Base-by-base conservation (phyloP, 2,888 invertebrate species). In the Scrobipalpa atriplicella region DNA sequence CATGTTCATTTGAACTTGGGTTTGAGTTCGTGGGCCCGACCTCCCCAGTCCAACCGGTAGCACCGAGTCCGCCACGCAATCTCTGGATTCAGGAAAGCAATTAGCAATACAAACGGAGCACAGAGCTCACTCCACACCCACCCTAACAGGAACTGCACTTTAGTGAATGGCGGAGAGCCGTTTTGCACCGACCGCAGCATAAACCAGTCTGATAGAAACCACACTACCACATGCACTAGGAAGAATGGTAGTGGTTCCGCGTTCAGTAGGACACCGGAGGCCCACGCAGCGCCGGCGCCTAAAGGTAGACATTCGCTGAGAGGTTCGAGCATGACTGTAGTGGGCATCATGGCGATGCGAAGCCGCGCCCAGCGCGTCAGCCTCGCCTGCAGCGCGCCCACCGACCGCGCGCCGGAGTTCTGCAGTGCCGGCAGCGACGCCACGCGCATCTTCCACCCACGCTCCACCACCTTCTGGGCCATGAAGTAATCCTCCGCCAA, bases 401-500 rank as follows among this genome's bases (percentile, higher is more conserved):
- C 95, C 78, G 98, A 97, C 90, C 97, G 96, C 75, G 96, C 94
- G 6, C 99, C 99, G 68, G 97, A 96, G 89, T 99, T 99, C 92
- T 99, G 99, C 90, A 98, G 94, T 19, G 99, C 99, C 9, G 99
- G 99, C 82, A 98, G 96, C 82, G 98, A 97, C 78, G 97, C 96
- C 69, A 99, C 96, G 1, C 96, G 95, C 86, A 98, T 96, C 78
- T 95, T 95, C 97, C 98, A 99, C 7, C 99, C 98, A 51, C 96
- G 94, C 76, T 97, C 96, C 51, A 95, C 95, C 74, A 99, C 94
- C 65, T 96, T 95, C 88, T 98, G 97, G 66, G 99, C 98, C 83
- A 99, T 96, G 86, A 99, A 99, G 92, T 97, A 99, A 88, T 99
- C 99, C 90, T 99, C 99, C 0, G 99, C 99, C 62, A 99, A 93